phyloP scores from a whole-genome alignment of 2,113 vertebrate species.

The Mobula hypostoma region DNA sequence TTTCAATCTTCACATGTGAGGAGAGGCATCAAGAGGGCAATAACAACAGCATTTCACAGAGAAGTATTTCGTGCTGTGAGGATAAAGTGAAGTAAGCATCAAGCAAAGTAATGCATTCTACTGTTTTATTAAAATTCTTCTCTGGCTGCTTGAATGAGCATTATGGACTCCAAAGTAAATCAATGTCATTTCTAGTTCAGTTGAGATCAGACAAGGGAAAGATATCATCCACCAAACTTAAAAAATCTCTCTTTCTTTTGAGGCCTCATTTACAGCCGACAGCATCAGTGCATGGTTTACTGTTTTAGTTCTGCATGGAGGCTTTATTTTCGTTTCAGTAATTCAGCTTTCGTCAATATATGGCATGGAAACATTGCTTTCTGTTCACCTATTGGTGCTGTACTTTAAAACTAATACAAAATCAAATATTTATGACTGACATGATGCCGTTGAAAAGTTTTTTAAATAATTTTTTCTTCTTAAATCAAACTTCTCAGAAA shows the following conservation, averaged over 20 bases:
- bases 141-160: constrained; percentile 41
- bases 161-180: constrained; percentile 38
- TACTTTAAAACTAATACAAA: constrained; percentile 23
- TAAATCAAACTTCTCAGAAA: background rate
- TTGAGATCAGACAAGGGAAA: constrained; percentile 3
- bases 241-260: background rate
- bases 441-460: background rate
- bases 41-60: constrained; percentile 44
- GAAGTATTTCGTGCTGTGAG: constrained; percentile 12
- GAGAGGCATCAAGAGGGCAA: constrained; percentile 44
- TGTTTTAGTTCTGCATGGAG: constrained; percentile 28
- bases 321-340: background rate
- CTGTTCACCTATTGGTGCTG: background rate
- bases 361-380: background rate
- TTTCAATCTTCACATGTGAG: background rate
- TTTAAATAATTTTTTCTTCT: background rate
- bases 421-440: constrained; percentile 21
- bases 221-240: background rate
- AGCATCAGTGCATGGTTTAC: background rate
- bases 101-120: constrained; percentile 41
- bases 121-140: constrained; percentile 42
- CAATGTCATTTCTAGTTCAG: constrained; percentile 39
- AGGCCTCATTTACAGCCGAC: constrained; percentile 17
- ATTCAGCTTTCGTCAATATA: constrained; percentile 28
- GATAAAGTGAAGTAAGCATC: background rate